These are phyloP conservation scores for Plebejus melissa DNA, from an alignment of 2,888 invertebrate species.

Conservation along the genomic window DNA sequence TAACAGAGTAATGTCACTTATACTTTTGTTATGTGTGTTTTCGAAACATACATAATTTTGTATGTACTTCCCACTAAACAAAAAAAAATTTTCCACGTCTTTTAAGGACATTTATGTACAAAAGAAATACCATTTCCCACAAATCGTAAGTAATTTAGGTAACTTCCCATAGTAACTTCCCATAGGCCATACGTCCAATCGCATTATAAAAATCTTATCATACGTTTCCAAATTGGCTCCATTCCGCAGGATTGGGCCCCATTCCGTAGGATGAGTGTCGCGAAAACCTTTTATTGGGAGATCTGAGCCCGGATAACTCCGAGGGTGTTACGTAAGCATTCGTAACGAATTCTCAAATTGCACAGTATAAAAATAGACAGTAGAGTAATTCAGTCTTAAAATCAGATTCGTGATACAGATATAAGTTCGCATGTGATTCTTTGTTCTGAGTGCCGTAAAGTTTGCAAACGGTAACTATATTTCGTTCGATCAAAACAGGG, in stretches of 20 bases:
- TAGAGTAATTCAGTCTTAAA: too few species aligned
- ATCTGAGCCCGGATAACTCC: constrained; percentile 49
- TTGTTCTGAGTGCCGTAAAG: too few species aligned
- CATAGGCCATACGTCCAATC: not conserved
- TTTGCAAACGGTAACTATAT: too few species aligned
- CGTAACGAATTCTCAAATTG: not conserved
- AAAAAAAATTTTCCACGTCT: not conserved
- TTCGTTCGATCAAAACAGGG: too few species aligned
- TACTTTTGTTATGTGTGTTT: too few species aligned
- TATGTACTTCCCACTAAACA: not conserved
- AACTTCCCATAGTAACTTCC: not conserved
- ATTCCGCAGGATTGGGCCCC: constrained; percentile 36
- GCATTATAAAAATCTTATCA: constrained; percentile 38
- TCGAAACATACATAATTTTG: too few species aligned
- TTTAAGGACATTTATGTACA: not conserved
- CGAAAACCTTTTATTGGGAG: constrained; percentile 51
- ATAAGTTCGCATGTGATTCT: too few species aligned
- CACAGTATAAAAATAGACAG: too few species aligned
- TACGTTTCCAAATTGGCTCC: constrained; percentile 40
- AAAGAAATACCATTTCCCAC: not conserved
- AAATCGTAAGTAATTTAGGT: not conserved
- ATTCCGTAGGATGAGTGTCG: constrained; percentile 51
- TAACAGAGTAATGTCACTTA: too few species aligned
- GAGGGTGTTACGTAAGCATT: constrained; percentile 43
- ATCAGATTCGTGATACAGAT: too few species aligned